Evolutionary conservation across 1,140 invertebrate species (phyloP), one percentile per base, ranked within the genome.

Genomic region (Lepidurus apus): DNA sequence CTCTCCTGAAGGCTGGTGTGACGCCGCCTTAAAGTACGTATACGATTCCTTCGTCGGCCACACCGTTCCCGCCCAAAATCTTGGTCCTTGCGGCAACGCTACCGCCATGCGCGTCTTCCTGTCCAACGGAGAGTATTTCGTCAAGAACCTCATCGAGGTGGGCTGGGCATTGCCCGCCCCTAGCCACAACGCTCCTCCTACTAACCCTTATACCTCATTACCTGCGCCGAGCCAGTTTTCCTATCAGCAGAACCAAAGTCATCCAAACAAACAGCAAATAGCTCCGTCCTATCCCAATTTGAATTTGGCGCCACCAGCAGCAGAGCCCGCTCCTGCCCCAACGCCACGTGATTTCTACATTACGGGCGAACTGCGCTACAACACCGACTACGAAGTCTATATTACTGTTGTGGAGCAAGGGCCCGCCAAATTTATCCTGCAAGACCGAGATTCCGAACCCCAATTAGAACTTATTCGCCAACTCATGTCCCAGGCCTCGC

Each of bases 31-130:
- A 10, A 77, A 77, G 17, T 77, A 53, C 65, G 44, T 77, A 3
- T 53, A 42, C 26, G 76, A 45, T 0, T 45, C 45, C 17, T 24
- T 77, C 7, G 44, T 77, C 1, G 65, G 26, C 24, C 21, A 21
- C 1, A 65, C 45, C 1, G 76, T 45, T 3, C 43, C 44, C 9
- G 21, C 24, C 10, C 53, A 65, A 65, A 65, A 65, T 21, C 21
- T 65, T 1, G 76, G 76, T n/a, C 45, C 45, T 17, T 45, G 45
- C 11, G 43, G 17, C 8, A 77, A 77, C 45, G 65, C 45, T 26
- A 77, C 24, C 65, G 44, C 53, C 76, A 77, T 53, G 65, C 44
- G 44, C 24, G 76, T 77, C 17, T n/a, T 65, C 8, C 44, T 77
- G 17, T 34, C 26, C 17, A 65, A 21, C 21, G 53, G 53, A 13